These are phyloP conservation scores for Lepidocyrtinus sp. DNA, from an alignment of 2,888 invertebrate genomes.

Conservation along the genomic window DNA sequence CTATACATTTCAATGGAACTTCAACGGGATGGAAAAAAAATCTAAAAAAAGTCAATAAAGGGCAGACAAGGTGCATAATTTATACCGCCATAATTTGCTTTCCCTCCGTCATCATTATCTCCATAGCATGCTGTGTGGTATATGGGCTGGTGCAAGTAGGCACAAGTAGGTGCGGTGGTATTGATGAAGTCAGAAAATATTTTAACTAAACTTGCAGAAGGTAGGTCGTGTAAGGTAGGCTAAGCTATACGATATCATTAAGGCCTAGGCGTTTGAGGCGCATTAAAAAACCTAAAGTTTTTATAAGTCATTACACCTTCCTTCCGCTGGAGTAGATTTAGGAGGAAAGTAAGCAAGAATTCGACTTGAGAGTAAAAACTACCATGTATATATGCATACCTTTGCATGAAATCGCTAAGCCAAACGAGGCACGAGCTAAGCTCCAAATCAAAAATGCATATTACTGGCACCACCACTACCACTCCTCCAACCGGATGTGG, in stretches of 20 bases:
- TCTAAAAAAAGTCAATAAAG: constrained; percentile 49
- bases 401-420: not conserved
- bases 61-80: constrained; percentile 53
- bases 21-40: no score
- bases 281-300: no score
- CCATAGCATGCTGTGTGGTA: not conserved
- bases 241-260: no score
- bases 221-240: constrained; percentile 5
- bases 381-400: not conserved
- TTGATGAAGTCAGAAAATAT: not conserved
- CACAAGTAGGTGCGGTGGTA: not conserved
- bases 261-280: no score
- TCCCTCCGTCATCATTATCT: constrained; percentile 39
- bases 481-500: no score
- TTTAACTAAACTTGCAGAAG: constrained; percentile 3
- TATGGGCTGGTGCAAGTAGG: constrained; percentile 14
- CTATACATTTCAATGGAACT: no score
- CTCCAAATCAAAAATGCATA: constrained; percentile 48
- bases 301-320: no score
- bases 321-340: no score
- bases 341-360: not conserved
- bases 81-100: constrained; percentile 49
- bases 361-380: no score
- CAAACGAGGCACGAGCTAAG: not conserved
- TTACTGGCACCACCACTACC: not conserved